Base-by-base conservation (phyloP, 2,113 vertebrate genomes). In the Calcarius ornatus region DNA sequence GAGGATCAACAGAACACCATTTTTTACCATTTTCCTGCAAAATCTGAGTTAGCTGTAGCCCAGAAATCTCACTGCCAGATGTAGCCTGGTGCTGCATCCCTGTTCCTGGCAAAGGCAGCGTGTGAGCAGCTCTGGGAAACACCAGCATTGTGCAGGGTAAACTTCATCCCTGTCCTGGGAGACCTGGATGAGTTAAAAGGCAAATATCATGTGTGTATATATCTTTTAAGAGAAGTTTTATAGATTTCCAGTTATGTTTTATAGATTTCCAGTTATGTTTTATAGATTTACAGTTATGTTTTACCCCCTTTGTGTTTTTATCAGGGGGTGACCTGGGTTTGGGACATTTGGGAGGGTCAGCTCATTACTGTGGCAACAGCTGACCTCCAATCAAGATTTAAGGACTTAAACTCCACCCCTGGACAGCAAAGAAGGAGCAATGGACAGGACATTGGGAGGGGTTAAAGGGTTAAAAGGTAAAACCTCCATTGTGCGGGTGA, bases 61-160 rank as follows among this genome's bases (percentile, higher is more conserved):
- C 78, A 68, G 66, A 81, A 75, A 30, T 12, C 6, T 4, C 3
- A 0, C 4, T 61, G 37, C 8, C 30, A 35, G 30, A 6, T 0
- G 0, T 4, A 33, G 18, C 20, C 23, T 25, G 38, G 33, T 37
- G 64, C 21, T 81, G 28, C 2, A 1, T 10, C 73, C 84, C 0
- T 0, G 22, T 3, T 57, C 47, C 17, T 31, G 50, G 35, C 48
- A 72, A 54, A 82, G 38, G 28, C 16, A 60, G 53, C 7, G 6
- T 4, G 13, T 10, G 24, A 57, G 12, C 7, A 3, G 8, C 1
- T 3, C 54, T 48, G n/a, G n/a, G 45, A 15, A 4, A 37, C 22
- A 28, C 16, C 13, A 19, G 31, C 15, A 9, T 7, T 5, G 31
- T 28, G 12, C 40, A 51, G 4, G 3, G 43, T 1, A 23, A 69